phyloP scores from a whole-genome alignment of 2,113 vertebrate species.

The Ageneiosus marmoratus region DNA sequence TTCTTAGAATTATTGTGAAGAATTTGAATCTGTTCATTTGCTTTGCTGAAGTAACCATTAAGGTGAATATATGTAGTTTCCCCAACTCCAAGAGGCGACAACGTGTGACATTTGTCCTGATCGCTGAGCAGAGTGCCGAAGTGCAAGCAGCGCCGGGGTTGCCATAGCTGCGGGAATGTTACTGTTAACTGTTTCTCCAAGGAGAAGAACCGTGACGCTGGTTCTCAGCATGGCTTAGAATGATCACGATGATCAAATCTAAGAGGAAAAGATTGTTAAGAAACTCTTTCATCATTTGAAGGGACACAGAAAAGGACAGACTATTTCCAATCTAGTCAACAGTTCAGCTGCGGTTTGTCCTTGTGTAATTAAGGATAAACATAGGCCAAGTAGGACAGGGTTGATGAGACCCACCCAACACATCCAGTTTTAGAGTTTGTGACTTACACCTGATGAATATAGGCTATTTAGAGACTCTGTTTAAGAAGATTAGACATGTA shows the following conservation, averaged over 20 bases:
- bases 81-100: background rate
- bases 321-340: background rate
- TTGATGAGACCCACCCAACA: background rate
- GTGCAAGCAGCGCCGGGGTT: constrained; percentile 64
- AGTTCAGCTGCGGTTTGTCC: background rate
- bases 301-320: background rate
- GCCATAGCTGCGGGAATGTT: constrained; percentile 59
- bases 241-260: constrained; percentile 37
- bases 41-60: background rate
- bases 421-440: constrained; percentile 4
- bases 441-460: background rate
- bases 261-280: constrained; percentile 5
- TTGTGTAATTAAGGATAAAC: constrained; percentile 12
- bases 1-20: background rate
- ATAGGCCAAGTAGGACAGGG: background rate
- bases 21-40: background rate
- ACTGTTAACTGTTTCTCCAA: constrained; percentile 49
- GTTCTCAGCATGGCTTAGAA: constrained; percentile 43
- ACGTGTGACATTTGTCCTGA: constrained; percentile 50
- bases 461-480: background rate
- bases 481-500: background rate
- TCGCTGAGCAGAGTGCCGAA: constrained; percentile 57
- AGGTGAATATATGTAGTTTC: background rate
- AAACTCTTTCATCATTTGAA: background rate
- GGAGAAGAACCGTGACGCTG: constrained; percentile 48